Conservation (phyloP, 2,888 invertebrate genomes). For the Chaetogeoica ovagalla region DNA sequence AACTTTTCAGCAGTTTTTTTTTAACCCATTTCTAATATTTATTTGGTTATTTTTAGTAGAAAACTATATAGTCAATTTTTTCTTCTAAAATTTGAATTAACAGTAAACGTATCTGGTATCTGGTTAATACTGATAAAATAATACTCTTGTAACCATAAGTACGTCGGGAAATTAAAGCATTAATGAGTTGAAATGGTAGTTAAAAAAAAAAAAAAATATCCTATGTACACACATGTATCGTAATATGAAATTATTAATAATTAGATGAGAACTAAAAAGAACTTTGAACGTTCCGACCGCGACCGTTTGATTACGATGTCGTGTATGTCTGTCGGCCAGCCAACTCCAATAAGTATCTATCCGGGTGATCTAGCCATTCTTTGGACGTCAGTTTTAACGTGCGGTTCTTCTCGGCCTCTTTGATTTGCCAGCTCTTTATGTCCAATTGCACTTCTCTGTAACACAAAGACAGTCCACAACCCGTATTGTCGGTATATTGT, state of each 20-base stretch:
- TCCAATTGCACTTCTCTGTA: slow-evolving; percentile 80
- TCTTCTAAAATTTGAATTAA: neutral
- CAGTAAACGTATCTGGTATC: slow-evolving; percentile 37
- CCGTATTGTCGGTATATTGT: slow-evolving; percentile 10
- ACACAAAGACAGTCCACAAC: slow-evolving; percentile 43
- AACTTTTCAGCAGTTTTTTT: neutral
- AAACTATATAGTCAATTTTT: slow-evolving; percentile 30
- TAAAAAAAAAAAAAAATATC: slow-evolving; percentile 31
- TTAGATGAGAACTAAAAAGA: slow-evolving; percentile 36
- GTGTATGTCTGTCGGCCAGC: slow-evolving; percentile 69
- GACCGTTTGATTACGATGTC: slow-evolving; percentile 25
- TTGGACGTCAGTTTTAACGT: slow-evolving; percentile 83
- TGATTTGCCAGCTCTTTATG: slow-evolving; percentile 87
- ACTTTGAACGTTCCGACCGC: neutral
- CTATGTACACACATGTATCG: slow-evolving; percentile 24
- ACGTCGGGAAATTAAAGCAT: slow-evolving; percentile 41
- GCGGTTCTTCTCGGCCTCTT: slow-evolving; percentile 83
- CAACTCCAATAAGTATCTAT: slow-evolving; percentile 84
- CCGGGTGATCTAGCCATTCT: slow-evolving; percentile 95
- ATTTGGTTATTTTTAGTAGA: slow-evolving; percentile 21
- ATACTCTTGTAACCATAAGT: slow-evolving; percentile 51
- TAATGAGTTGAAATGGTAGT: slow-evolving; percentile 31
- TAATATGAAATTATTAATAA: slow-evolving; percentile 14
- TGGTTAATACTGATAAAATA: slow-evolving; percentile 53
- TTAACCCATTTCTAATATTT: slow-evolving; percentile 9